A percentile compares a stretch with the other conserved stretches of the same genome.
Evolutionary conservation across 2,888 invertebrate species (phyloP).

Genomic region (Calliphora vomitoria): DNA sequence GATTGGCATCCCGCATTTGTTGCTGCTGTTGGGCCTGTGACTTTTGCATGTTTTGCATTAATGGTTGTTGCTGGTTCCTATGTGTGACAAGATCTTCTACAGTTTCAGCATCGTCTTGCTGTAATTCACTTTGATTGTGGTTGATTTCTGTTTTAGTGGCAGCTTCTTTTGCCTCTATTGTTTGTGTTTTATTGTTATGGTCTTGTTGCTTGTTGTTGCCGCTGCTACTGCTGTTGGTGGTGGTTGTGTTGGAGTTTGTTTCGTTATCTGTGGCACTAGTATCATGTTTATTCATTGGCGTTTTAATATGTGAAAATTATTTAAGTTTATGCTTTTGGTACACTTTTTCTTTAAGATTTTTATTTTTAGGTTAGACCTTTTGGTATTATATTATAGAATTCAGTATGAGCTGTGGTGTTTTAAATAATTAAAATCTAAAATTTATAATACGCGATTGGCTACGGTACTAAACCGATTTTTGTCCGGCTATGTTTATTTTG

Average conservation of each 20-base stretch:
- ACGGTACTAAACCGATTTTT: neutral
- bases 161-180: constrained; percentile 34
- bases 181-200: constrained; percentile 48
- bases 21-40: constrained; percentile 41
- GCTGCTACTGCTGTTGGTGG: constrained; percentile 67
- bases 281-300: constrained; percentile 83
- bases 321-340: neutral
- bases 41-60: constrained; percentile 42
- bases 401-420: neutral
- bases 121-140: constrained; percentile 43
- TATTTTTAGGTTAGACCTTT: neutral
- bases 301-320: constrained; percentile 26
- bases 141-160: constrained; percentile 25
- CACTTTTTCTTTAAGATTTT: constrained; percentile 16
- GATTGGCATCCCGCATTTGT: constrained; percentile 49
- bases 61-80: neutral
- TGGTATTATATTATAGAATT: neutral
- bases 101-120: constrained; percentile 40
- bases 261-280: constrained; percentile 74
- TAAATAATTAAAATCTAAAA: neutral
- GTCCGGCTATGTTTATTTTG: constrained; percentile 21
- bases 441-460: neutral
- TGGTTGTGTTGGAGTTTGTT: constrained; percentile 60
- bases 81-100: constrained; percentile 32
- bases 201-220: constrained; percentile 46